Conservation (phyloP, 2,888 invertebrate species). For the Pycnomerus fuliginosus region DNA sequence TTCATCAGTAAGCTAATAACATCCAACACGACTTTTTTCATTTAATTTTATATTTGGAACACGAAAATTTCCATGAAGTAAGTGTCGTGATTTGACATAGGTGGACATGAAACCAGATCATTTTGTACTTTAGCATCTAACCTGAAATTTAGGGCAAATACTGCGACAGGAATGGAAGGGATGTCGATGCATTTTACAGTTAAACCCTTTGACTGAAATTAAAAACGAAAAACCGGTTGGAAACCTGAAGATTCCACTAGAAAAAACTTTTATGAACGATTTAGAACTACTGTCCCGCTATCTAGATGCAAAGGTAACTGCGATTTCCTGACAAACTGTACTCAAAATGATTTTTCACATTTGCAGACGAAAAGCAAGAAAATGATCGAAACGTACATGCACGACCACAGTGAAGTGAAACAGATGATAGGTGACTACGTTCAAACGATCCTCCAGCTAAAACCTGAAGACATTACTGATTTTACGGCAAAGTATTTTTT, state of each 20-base stretch:
- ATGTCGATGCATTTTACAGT: conserved; percentile 58
- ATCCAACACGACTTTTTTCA: too few relatives aligned
- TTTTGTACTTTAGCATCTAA: conserved; percentile 22
- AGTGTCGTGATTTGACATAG: too few relatives aligned
- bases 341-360: neutral
- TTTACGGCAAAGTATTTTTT: conserved; percentile 61
- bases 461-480: conserved; percentile 58
- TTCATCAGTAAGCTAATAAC: too few relatives aligned
- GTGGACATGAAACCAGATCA: too few relatives aligned
- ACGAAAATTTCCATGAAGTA: too few relatives aligned
- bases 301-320: conserved; percentile 61
- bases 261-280: conserved; percentile 59
- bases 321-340: neutral
- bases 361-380: conserved; percentile 44
- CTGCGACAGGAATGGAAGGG: conserved; percentile 64
- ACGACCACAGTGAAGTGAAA: conserved; percentile 60
- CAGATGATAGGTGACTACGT: conserved; percentile 62
- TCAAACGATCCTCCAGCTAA: conserved; percentile 59
- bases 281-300: conserved; percentile 63
- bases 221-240: conserved; percentile 32
- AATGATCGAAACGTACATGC: conserved; percentile 59
- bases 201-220: conserved; percentile 57
- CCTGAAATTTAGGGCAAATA: conserved; percentile 53
- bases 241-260: conserved; percentile 51
- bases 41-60: too few relatives aligned